These are phyloP conservation scores for Drosophila nigromelanica DNA, from an alignment of 1,140 invertebrate species.

Conservation along the genomic window DNA sequence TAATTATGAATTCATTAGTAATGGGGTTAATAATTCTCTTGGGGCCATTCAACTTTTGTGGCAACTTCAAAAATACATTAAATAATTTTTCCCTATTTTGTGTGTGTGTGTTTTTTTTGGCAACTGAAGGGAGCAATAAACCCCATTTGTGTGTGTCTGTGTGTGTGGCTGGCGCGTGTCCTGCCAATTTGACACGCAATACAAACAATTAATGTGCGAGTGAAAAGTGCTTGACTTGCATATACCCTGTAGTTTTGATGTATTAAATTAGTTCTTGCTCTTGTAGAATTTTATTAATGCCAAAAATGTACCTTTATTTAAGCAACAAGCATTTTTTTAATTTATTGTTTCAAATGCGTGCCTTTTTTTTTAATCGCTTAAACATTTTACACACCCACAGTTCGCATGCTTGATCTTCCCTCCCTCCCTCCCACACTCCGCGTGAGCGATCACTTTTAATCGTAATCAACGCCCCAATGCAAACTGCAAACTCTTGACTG, in stretches of 20 bases:
- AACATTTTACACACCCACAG: not conserved
- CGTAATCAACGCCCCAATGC: constrained; percentile 61
- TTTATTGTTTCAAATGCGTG: constrained; percentile 37
- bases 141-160: constrained; percentile 47
- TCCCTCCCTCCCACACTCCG: not conserved
- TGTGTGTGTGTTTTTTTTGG: constrained; percentile 2
- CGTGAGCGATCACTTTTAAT: constrained; percentile 29
- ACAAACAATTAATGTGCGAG: not conserved
- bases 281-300: too few species aligned
- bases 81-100: constrained; percentile 12
- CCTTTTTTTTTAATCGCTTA: constrained; percentile 8
- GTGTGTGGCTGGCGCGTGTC: constrained; percentile 12
- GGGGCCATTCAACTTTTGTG: constrained; percentile 13
- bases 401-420: too few species aligned
- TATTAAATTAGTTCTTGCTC: not conserved
- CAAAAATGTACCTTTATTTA: too few species aligned
- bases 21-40: not conserved
- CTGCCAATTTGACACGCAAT: constrained; percentile 23
- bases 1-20: constrained; percentile 4
- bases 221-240: not conserved
- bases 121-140: constrained; percentile 50
- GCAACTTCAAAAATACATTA: constrained; percentile 10
- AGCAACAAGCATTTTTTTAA: too few species aligned
- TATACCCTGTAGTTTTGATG: not conserved
- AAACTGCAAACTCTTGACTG: constrained; percentile 50